Conservation (phyloP, 2,113 vertebrate species). For the Paradoxurus hermaphroditus region DNA sequence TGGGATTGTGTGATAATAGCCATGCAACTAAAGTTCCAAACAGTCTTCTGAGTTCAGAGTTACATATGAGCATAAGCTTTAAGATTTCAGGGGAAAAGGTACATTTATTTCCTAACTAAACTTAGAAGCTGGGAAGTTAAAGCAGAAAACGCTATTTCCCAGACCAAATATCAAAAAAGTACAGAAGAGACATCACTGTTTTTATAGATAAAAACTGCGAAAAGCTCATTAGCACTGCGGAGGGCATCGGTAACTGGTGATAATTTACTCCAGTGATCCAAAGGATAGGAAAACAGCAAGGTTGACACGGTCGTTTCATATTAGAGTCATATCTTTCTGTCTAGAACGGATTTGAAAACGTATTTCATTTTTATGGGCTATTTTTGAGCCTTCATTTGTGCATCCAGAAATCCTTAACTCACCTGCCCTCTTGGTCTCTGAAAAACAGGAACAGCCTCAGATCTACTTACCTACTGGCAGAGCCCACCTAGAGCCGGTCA, state of each 20-base stretch:
- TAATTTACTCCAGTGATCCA: slow-evolving; percentile 1
- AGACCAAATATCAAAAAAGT: slow-evolving; percentile 9
- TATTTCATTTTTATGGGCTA: background rate
- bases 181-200: background rate
- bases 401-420: background rate
- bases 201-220: slow-evolving; percentile 46
- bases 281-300: background rate
- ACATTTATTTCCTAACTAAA: slow-evolving; percentile 1
- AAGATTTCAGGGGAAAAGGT: background rate
- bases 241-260: background rate
- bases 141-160: background rate
- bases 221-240: slow-evolving; percentile 38
- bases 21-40: background rate
- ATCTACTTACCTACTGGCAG: background rate
- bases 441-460: background rate
- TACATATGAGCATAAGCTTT: background rate
- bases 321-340: background rate
- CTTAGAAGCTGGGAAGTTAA: background rate
- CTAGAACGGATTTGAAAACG: background rate
- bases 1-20: background rate
- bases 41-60: background rate
- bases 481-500: background rate
- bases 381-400: background rate
- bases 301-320: background rate
- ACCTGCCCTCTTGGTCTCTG: background rate